Base-by-base conservation (phyloP, 2,888 invertebrate species). In the Rhimphoctona megacephalus region DNA sequence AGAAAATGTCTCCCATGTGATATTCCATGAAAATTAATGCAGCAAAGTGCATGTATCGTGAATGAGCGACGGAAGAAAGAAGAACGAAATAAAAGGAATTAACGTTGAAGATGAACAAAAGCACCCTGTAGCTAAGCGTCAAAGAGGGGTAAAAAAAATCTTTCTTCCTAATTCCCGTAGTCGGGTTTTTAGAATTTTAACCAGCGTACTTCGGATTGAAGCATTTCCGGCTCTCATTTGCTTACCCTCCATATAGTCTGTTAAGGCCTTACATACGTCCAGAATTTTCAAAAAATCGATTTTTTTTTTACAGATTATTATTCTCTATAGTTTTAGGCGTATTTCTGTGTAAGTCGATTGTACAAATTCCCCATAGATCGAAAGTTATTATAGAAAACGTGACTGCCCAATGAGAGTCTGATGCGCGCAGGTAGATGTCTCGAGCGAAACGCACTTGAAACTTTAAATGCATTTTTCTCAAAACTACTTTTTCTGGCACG, bases 11-110 rank as follows among this genome's bases (percentile, higher is more conserved):
- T 61, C 19, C 6, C 14, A 11, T 9, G 39, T 19, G 78, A 36
- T 79, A 67, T 36, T 39, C n/a, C 69, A 39, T 69, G 78, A 54
- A 69, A 79, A 79, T 79, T 54, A 69, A 79, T 69, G 54, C 78
- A 17, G 54, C 19, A 54, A 69, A 57, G 30, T 30, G 14, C 39
- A 25, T 25, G 73, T 69, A 49, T 33, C 14, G 22, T 19, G 57
- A 79, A 49, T 25, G 22, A 54, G 66, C 9, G 8, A 73, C 14
- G 19, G 22, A 54, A 69, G 43, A 43, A 78, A 25, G 25, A 69
- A 79, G 22, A 14, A 36, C 14, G 19, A 54, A 43, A 54, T n/a
- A 33, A 19, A 54, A n/a, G 36, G 25, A 73, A 39, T 57, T 54
- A 57, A 57, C 52, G 54, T 54, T 30, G 46, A 11, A 8, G 25